Evolutionary conservation across 2,113 vertebrate species (phyloP).

Genomic region (Notechis scutatus): DNA sequence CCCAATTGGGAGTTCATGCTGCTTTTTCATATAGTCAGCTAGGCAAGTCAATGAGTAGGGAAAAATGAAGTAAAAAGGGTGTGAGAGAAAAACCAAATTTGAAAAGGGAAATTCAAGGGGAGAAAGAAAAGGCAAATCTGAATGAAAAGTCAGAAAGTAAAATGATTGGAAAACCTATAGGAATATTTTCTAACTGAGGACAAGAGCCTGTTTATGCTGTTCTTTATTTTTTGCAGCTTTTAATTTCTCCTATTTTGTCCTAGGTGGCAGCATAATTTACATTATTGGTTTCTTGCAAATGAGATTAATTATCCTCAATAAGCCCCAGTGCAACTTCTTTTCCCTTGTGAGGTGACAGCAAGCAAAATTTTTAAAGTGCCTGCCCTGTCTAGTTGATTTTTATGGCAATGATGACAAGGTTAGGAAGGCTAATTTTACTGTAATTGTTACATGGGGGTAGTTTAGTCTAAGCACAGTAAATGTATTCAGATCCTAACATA

Average conservation of each 20-base stretch:
- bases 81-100: constrained; percentile 30
- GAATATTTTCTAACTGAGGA: neutral
- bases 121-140: neutral
- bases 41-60: constrained; percentile 52
- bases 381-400: neutral
- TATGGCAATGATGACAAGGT: constrained; percentile 9
- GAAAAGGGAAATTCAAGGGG: constrained; percentile 34
- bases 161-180: neutral
- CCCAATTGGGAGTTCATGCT: constrained; percentile 67
- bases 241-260: neutral
- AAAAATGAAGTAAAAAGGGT: constrained; percentile 38
- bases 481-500: neutral
- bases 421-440: constrained; percentile 7
- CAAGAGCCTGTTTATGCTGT: neutral
- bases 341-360: neutral
- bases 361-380: neutral
- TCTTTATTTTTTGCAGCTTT: neutral
- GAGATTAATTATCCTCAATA: neutral
- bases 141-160: constrained; percentile 14
- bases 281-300: constrained; percentile 12
- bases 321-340: neutral
- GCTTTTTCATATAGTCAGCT: constrained; percentile 54
- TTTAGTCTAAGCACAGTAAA: neutral
- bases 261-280: neutral
- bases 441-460: neutral